These are phyloP conservation scores for Schizothorax lantsangensis DNA, from an alignment of 2,797 vertebrate species.

Conservation along the genomic window DNA sequence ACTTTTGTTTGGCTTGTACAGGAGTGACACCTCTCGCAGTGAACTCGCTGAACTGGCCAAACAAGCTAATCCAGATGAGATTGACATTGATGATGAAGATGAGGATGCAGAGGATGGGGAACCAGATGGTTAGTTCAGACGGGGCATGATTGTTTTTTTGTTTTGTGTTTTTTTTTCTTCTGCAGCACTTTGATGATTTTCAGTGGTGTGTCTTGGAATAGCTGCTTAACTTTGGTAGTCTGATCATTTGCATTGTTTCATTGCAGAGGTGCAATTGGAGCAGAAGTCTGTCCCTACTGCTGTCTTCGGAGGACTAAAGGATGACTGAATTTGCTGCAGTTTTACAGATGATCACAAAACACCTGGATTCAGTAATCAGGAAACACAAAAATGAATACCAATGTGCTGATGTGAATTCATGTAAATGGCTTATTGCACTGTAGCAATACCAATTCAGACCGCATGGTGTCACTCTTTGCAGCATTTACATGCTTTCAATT, in stretches of 20 bases:
- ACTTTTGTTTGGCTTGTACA: constrained; percentile 61
- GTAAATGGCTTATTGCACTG: not conserved
- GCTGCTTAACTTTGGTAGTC: not conserved
- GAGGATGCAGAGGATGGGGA: constrained; percentile 85
- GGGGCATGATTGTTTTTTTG: not conserved
- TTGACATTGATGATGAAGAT: constrained; percentile 86
- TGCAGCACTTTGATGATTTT: not conserved
- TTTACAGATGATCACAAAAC: not conserved
- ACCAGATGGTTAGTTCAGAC: constrained; percentile 83
- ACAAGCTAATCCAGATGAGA: constrained; percentile 92
- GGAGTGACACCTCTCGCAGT: constrained; percentile 89
- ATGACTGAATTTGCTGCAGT: constrained; percentile 70
- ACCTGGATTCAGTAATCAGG: not conserved
- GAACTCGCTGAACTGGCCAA: constrained; percentile 89
- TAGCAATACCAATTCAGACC: constrained; percentile 54
- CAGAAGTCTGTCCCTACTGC: constrained; percentile 90
- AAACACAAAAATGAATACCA: constrained; percentile 1
- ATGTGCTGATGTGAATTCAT: not conserved
- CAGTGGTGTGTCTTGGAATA: constrained; percentile 20
- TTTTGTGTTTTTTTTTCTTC: not conserved
- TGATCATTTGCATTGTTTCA: constrained; percentile 10
- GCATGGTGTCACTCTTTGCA: constrained; percentile 69
- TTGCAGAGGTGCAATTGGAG: constrained; percentile 89
- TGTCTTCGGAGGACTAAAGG: constrained; percentile 91
- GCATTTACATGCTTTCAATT: constrained; percentile 18